Conservation (phyloP, 2,113 vertebrate species). For the Steatornis caripensis region DNA sequence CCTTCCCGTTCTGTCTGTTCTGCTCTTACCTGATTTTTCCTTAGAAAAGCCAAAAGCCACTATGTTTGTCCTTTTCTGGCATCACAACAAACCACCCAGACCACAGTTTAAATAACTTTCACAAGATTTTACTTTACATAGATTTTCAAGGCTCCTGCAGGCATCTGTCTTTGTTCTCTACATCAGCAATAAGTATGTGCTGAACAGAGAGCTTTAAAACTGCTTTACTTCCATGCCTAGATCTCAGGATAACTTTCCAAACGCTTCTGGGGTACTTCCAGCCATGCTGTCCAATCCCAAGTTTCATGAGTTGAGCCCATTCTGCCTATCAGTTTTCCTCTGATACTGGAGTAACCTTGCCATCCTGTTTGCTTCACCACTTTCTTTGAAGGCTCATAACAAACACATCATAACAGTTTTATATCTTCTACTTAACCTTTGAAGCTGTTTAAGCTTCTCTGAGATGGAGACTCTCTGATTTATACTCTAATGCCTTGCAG, state of each 20-base stretch:
- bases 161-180: neutral
- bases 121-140: neutral
- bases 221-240: neutral
- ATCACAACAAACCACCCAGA: neutral
- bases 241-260: neutral
- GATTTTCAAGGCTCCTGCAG: neutral
- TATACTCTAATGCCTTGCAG: neutral
- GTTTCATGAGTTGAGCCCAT: neutral
- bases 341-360: neutral
- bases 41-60: neutral
- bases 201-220: neutral
- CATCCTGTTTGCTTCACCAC: neutral
- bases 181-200: neutral
- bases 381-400: neutral
- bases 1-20: neutral
- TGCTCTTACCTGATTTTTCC: neutral
- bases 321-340: neutral
- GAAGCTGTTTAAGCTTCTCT: slow-evolving; percentile 10
- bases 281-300: neutral
- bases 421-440: slow-evolving; percentile 53
- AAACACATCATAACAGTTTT: slow-evolving; percentile 28
- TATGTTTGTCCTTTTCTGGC: neutral
- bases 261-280: neutral
- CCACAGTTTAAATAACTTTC: neutral
- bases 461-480: neutral